phyloP scores from a whole-genome alignment of 2,888 invertebrate genomes.

The Didymodactylos carnosus region DNA sequence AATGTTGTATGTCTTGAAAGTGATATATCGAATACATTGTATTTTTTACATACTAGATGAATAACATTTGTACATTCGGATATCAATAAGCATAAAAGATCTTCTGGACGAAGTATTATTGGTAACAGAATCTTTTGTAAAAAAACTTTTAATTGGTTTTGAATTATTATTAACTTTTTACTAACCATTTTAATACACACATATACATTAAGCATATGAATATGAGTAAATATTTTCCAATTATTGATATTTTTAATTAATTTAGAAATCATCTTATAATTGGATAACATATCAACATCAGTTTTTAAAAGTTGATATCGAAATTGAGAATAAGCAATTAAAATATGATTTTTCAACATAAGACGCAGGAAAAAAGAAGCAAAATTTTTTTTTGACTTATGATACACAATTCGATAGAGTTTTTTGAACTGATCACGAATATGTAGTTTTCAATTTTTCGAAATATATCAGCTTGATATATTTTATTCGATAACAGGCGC shows the following conservation, averaged over 20 bases:
- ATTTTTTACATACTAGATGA: not conserved
- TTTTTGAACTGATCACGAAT: too few species aligned
- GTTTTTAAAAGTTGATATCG: not conserved
- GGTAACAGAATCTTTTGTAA: not conserved
- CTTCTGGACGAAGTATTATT: not conserved
- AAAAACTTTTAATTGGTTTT: not conserved
- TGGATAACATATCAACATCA: not conserved
- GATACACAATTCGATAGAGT: too few species aligned
- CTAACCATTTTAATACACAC: not conserved
- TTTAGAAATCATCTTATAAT: not conserved
- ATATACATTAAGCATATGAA: not conserved
- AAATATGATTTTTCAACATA: not conserved
- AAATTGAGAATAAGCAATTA: not conserved
- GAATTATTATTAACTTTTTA: not conserved
- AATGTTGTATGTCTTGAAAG: too few species aligned
- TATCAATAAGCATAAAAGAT: not conserved
- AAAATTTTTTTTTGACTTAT: too few species aligned
- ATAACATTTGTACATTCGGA: not conserved
- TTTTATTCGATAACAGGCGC: too few species aligned
- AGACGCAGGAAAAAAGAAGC: too few species aligned
- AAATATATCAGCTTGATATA: too few species aligned
- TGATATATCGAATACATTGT: not conserved
- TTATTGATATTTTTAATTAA: not conserved
- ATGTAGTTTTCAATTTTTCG: too few species aligned
- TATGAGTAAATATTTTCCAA: not conserved